A percentile compares a stretch with the other conserved stretches of the same genome.
These are phyloP conservation scores for Amblyteles armatorius DNA, from an alignment of 2,888 invertebrate species.

Conservation along the genomic window DNA sequence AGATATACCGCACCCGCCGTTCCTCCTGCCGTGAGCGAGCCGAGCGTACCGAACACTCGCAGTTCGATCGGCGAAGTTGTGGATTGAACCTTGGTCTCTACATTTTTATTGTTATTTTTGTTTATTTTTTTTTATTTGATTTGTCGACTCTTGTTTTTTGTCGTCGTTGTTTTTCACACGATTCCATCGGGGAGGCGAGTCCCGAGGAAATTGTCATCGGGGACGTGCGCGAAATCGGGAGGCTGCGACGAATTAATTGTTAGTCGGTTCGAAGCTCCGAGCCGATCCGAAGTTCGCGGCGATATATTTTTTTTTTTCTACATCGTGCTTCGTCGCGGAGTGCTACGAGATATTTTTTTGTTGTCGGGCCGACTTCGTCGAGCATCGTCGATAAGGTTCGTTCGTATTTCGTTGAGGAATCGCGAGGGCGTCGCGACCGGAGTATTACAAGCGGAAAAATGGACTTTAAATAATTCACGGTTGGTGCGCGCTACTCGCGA, in stretches of 20 bases:
- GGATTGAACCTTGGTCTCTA: background rate
- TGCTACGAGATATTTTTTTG: background rate
- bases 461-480: constrained; percentile 71
- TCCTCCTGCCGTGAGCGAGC: background rate
- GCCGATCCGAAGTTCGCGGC: background rate
- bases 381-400: background rate
- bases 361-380: background rate
- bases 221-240: background rate
- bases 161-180: background rate
- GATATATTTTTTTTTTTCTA: background rate
- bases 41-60: background rate
- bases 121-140: background rate
- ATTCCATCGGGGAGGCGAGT: no score
- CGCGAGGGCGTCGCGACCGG: background rate
- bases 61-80: background rate
- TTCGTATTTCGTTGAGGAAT: background rate
- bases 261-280: background rate
- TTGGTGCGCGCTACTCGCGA: background rate
- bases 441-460: constrained; percentile 67
- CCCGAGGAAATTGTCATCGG: background rate
- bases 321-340: background rate
- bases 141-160: background rate
- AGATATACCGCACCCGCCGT: constrained; percentile 1
- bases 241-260: no score
- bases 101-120: background rate